Evolutionary conservation across 2,888 invertebrate genomes (phyloP).

Genomic region (Hecatera dysodea): DNA sequence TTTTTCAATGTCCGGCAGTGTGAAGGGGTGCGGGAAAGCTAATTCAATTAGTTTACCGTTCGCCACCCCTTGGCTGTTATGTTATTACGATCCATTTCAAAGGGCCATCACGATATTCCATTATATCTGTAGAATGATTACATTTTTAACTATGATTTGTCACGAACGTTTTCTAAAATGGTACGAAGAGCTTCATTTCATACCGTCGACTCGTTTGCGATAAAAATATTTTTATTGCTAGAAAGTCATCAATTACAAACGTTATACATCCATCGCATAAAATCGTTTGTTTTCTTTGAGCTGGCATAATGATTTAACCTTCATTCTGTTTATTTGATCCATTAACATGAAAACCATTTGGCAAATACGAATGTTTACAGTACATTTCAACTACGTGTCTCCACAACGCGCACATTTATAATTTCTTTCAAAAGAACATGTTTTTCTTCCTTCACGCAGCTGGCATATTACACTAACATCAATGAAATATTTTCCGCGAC

Average conservation of each 20-base stretch:
- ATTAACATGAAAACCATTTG: conserved; percentile 73
- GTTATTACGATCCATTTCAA: conserved; percentile 60
- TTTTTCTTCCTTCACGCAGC: conserved; percentile 33
- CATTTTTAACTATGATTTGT: conserved; percentile 59
- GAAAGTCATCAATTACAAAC: conserved; percentile 39
- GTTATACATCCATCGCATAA: conserved; percentile 38
- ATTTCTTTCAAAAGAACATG: conserved; percentile 39
- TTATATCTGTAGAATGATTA: conserved; percentile 57
- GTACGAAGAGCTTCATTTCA: conserved; percentile 4
- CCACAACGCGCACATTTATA: conserved; percentile 48
- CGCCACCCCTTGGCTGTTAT: conserved; percentile 67
- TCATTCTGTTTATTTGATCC: conserved; percentile 71
- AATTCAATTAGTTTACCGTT: conserved; percentile 74
- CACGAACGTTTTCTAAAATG: conserved; percentile 54
- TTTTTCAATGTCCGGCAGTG: conserved; percentile 50
- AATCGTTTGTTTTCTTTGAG: conserved; percentile 65
- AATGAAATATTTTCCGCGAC: conserved; percentile 31
- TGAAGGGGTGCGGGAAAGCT: conserved; percentile 68
- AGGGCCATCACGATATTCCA: conserved; percentile 60
- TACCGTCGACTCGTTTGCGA: conserved; percentile 23
- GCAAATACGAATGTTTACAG: conserved; percentile 70
- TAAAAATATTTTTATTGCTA: conserved; percentile 32
- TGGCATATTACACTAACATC: conserved; percentile 32
- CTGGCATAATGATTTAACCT: conserved; percentile 72
- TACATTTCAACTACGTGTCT: conserved; percentile 62